Evolutionary conservation across 1,140 invertebrate genomes (phyloP).

Genomic region (Ctenoplectra terminalis): DNA sequence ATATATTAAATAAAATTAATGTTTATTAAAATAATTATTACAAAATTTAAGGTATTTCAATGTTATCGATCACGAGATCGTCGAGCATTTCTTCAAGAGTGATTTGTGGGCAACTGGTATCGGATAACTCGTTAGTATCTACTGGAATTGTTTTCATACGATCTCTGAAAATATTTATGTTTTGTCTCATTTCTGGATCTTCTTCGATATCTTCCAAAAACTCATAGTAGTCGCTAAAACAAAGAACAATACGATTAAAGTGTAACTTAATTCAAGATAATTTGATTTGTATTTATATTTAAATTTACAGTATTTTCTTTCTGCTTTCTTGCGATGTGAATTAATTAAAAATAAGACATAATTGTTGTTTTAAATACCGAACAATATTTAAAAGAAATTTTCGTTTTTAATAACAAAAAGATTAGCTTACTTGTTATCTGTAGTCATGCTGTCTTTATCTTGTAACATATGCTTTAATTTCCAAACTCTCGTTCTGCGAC

Average conservation of each 20-base stretch:
- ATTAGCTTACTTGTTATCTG: conserved; percentile 87
- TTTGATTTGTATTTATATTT: too few species aligned
- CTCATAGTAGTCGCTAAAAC: conserved; percentile 93
- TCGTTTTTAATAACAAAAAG: conserved; percentile 7
- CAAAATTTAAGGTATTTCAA: conserved; percentile 85
- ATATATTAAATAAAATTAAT: not conserved
- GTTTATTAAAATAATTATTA: conserved; percentile 1
- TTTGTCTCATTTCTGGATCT: conserved; percentile 93
- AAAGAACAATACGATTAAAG: not conserved
- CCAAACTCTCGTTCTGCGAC: conserved; percentile 93
- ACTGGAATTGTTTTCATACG: conserved; percentile 85
- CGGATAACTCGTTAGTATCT: conserved; percentile 85
- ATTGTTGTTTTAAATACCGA: too few species aligned
- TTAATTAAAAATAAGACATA: too few species aligned
- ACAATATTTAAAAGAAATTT: not conserved
- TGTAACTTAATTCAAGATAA: too few species aligned
- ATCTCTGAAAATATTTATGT: conserved; percentile 97
- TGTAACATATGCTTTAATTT: conserved; percentile 94
- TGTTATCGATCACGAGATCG: conserved; percentile 93
- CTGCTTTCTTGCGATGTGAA: too few species aligned
- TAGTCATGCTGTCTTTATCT: conserved; percentile 87
- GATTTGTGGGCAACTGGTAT: conserved; percentile 90
- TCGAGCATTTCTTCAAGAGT: conserved; percentile 99
- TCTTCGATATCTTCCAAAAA: conserved; percentile 99
- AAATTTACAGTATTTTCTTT: too few species aligned